Percentiles rank a stretch among this genome's conserved stretches.
Evolutionary conservation across 2,888 invertebrate species (phyloP).

Genomic region (Therioaphis trifolii): DNA sequence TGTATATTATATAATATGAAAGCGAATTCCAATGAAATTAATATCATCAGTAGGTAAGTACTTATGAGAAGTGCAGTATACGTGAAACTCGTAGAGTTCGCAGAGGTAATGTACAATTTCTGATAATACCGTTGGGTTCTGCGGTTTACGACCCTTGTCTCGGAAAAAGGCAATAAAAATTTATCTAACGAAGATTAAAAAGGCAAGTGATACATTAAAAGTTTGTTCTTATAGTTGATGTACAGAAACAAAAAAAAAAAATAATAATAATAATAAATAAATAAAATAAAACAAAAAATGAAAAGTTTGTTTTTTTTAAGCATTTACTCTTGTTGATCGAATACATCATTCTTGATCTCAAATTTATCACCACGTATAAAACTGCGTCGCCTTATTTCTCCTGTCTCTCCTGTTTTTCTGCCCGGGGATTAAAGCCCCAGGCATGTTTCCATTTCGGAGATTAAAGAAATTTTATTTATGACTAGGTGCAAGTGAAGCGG

Average conservation of each 20-base stretch:
- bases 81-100: neutral
- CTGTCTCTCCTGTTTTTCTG: slow-evolving; percentile 19
- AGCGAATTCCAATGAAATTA: slow-evolving; percentile 12
- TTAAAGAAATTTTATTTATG: slow-evolving; percentile 62
- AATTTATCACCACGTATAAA: slow-evolving; percentile 54
- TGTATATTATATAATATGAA: too few species aligned
- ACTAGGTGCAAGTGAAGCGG: slow-evolving; percentile 56
- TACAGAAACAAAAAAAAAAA: neutral
- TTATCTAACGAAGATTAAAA: slow-evolving; percentile 55
- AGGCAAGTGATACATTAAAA: slow-evolving; percentile 52
- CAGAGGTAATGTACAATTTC: slow-evolving; percentile 34
- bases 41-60: neutral
- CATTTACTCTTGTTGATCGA: slow-evolving; percentile 59
- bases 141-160: slow-evolving; percentile 38
- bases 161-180: slow-evolving; percentile 36
- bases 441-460: slow-evolving; percentile 60
- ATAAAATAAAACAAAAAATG: too few species aligned
- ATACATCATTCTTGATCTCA: slow-evolving; percentile 62
- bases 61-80: neutral
- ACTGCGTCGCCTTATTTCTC: slow-evolving; percentile 15
- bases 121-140: slow-evolving; percentile 4
- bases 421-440: slow-evolving; percentile 58
- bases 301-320: slow-evolving; percentile 41
- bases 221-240: slow-evolving; percentile 49
- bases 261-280: too few species aligned